Evolutionary conservation across 2,113 vertebrate species (phyloP), one percentile per base, ranked within the genome.

Genomic region (Xiphophorus hellerii): DNA sequence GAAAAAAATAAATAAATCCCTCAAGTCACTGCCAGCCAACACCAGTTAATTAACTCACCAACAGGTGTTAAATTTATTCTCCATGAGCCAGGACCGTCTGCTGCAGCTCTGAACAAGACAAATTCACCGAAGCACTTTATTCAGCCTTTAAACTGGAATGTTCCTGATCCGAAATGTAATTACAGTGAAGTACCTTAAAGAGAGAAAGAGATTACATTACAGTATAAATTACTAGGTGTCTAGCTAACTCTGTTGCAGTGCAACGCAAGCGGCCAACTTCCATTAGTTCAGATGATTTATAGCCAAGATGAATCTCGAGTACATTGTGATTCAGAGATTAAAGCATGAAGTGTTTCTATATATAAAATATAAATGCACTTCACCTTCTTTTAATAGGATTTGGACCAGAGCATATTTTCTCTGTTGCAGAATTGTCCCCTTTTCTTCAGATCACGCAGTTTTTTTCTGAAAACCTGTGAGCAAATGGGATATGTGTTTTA

Each of bases 171-270:
- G 44, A 83, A 83, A 73, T 62, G 61, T 54, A 81, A 85, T 86
- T 83, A 87, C 31, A 70, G 67, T 72, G 51, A 73, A 77, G 70
- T 83, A 74, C 69, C 77, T 30, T 73, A 73, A 75, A 84, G 85
- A 75, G 81, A 78, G 80, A 85, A 87, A 72, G 75, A 60, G 77
- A 89, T 84, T 73, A 66, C 42, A 80, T 71, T 8, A 42, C 69
- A 62, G 31, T 17, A 25, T 29, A 70, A 75, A 80, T 87, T 66
- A 77, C 83, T 58, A 72, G 58, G 25, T 78, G 71, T 60, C 4
- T 33, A 77, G 66, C 58, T 61, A 64, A 54, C 54, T 76, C 30
- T 35, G 51, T 58, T 17, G 62, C 66, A 42, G 54, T 54, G 62
- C 72, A 83, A 33, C 3, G 5, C 33, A 33, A 54, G 71, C 58